Conservation (phyloP, 1,140 invertebrate species). For the Antheraea pernyi region DNA sequence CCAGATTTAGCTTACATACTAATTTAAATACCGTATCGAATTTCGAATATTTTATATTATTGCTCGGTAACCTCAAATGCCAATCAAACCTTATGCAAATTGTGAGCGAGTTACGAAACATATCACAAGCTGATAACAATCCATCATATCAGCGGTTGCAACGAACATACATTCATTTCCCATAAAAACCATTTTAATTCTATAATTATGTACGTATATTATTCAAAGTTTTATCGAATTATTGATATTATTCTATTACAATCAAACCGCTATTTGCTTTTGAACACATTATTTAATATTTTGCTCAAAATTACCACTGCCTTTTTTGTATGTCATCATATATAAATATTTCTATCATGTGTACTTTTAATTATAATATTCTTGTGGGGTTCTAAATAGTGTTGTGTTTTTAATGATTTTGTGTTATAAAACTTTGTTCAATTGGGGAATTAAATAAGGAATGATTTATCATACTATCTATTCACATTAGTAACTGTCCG, state of each 20-base stretch:
- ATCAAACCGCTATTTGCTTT: neutral
- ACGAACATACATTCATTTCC: neutral
- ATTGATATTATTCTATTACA: neutral
- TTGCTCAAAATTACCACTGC: neutral
- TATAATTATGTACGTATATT: neutral
- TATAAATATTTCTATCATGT: neutral
- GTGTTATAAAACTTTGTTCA: too few species aligned
- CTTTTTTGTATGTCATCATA: neutral
- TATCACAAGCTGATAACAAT: conserved; percentile 6
- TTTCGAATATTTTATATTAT: conserved; percentile 7
- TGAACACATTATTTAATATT: neutral
- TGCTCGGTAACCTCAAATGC: conserved; percentile 13
- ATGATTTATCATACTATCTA: too few species aligned
- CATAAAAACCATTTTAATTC: neutral
- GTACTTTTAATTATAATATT: neutral
- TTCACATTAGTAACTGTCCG: too few species aligned
- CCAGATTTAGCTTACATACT: neutral
- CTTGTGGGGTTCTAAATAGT: too few species aligned
- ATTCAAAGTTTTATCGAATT: neutral
- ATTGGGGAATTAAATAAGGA: too few species aligned
- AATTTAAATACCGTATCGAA: neutral
- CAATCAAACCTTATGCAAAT: conserved; percentile 17
- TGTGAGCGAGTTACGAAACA: conserved; percentile 8
- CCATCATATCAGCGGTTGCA: neutral
- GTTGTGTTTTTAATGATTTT: too few species aligned